These are phyloP conservation scores for Rattus norvegicus DNA, from an alignment of 2,113 vertebrate species.

Conservation along the genomic window DNA sequence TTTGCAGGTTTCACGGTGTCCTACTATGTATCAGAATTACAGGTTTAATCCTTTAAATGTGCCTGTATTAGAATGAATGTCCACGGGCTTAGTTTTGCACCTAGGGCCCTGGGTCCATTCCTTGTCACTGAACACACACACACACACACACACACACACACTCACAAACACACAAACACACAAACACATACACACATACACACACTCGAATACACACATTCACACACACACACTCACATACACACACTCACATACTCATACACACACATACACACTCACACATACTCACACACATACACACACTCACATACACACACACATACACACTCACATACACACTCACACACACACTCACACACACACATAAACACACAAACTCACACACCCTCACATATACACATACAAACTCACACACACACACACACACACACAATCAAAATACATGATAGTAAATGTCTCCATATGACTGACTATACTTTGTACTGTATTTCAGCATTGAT, in stretches of 20 bases:
- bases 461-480: not conserved
- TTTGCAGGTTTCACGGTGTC: not conserved
- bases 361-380: not conserved
- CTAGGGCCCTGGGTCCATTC: not conserved
- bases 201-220: not conserved
- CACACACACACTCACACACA: not conserved
- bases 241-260: too few species aligned
- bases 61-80: not conserved
- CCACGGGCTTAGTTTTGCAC: not conserved
- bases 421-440: too few species aligned
- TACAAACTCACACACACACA: too few species aligned
- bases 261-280: not conserved
- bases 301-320: not conserved
- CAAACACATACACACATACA: not conserved
- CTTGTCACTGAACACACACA: not conserved
- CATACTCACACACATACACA: not conserved
- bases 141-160: too few species aligned
- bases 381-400: not conserved
- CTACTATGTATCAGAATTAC: not conserved
- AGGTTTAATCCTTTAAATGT: not conserved
- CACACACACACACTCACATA: not conserved
- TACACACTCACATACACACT: not conserved
- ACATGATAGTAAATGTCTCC: not conserved
- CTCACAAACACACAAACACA: too few species aligned
- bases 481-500: not conserved